Conservation (phyloP, 2,797 vertebrate genomes). For the Pelobates cultripes region DNA sequence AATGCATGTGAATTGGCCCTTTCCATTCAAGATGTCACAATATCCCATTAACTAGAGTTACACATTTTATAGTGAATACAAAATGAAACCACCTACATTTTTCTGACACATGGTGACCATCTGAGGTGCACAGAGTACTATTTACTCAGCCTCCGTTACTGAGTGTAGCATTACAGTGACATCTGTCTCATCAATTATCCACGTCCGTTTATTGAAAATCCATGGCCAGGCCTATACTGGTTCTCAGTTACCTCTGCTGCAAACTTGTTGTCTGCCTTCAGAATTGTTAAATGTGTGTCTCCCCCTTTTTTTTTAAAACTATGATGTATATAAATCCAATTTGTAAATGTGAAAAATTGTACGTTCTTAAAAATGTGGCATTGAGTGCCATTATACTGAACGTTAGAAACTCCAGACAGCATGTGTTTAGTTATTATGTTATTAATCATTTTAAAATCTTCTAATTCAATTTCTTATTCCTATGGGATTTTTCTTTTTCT, state of each 20-base stretch:
- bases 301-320: background rate
- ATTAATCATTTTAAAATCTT: too few species aligned
- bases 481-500: too few species aligned
- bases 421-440: too few species aligned
- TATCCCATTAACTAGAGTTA: background rate
- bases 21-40: background rate
- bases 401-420: too few species aligned
- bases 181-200: background rate
- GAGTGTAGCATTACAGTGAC: background rate
- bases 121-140: background rate
- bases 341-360: too few species aligned
- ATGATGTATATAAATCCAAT: too few species aligned
- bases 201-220: background rate
- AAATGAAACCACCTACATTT: background rate
- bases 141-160: background rate
- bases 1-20: background rate
- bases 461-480: too few species aligned
- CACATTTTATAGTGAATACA: background rate
- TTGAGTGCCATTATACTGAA: too few species aligned
- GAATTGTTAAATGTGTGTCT: background rate
- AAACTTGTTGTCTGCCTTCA: background rate
- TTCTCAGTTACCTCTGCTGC: background rate
- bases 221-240: background rate
- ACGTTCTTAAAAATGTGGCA: too few species aligned
- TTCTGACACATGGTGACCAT: background rate